Conservation (phyloP, 2,888 invertebrate genomes). For the Steinernema hermaphroditum region DNA sequence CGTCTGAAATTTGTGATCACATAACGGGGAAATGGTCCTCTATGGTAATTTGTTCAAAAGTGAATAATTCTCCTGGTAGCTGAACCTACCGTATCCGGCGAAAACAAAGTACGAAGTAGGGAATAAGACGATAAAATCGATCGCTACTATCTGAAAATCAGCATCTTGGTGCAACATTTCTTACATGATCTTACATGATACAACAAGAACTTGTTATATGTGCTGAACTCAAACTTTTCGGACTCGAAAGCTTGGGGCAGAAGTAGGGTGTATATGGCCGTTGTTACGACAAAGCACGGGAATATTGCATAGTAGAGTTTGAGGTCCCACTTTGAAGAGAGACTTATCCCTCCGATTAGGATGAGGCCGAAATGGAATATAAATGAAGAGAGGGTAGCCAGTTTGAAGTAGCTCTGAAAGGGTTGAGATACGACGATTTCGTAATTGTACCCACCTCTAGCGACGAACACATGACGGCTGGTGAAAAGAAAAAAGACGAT, state of each 20-base stretch:
- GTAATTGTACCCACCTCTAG: background rate
- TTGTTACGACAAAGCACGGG: background rate
- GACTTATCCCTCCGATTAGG: background rate
- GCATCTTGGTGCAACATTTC: background rate
- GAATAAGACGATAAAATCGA: background rate
- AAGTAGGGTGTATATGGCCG: background rate
- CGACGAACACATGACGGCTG: background rate
- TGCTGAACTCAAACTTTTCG: background rate
- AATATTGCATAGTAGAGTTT: slow-evolving; percentile 2
- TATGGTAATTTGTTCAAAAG: background rate
- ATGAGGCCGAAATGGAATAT: slow-evolving; percentile 16
- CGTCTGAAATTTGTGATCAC: background rate
- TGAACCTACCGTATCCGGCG: background rate
- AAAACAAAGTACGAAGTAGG: background rate
- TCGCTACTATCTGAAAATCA: background rate
- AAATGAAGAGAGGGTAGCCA: background rate
- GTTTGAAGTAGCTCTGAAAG: background rate
- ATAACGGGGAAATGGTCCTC: too few relatives aligned
- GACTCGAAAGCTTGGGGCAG: slow-evolving; percentile 14
- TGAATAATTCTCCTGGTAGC: background rate
- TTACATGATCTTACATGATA: background rate
- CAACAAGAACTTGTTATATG: background rate
- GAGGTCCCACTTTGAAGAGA: background rate
- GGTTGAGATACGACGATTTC: background rate
- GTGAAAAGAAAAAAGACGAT: too few relatives aligned